phyloP scores from a whole-genome alignment of 1,140 invertebrate species.

The Luehdorfia chinensis region DNA sequence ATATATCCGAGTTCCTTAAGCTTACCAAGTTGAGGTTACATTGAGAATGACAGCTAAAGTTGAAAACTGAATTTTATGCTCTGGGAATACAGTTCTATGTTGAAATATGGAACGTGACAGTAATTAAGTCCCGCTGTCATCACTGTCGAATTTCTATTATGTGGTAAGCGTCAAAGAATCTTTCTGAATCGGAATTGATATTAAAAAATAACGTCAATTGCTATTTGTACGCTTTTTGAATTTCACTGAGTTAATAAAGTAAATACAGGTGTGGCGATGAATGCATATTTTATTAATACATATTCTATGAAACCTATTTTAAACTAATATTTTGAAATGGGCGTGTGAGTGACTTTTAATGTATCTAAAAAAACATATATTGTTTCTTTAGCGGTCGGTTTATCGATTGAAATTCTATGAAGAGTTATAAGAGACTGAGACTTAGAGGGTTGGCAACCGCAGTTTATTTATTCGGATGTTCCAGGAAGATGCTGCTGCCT shows the following conservation, averaged over 20 bases:
- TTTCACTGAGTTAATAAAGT: not conserved
- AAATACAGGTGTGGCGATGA: not conserved
- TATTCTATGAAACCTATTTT: not conserved
- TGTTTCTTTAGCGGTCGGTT: not conserved
- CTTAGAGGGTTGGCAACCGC: too few relatives aligned
- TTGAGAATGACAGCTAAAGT: not conserved
- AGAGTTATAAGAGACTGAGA: too few relatives aligned
- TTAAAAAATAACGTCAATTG: not conserved
- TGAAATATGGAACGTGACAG: not conserved
- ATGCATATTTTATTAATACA: not conserved
- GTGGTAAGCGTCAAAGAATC: not conserved
- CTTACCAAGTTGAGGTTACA: slow-evolving; percentile 3
- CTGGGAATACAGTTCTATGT: not conserved
- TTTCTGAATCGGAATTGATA: slow-evolving; percentile 6
- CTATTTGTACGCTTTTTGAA: slow-evolving; percentile 5
- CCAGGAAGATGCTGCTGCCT: too few relatives aligned
- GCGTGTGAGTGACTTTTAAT: not conserved
- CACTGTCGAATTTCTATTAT: not conserved
- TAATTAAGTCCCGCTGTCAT: not conserved
- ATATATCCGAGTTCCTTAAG: slow-evolving; percentile 24
- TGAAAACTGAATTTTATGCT: slow-evolving; percentile 1
- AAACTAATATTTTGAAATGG: not conserved
- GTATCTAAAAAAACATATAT: not conserved
- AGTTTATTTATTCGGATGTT: too few relatives aligned
- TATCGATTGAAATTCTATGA: too few relatives aligned